Base-by-base conservation (phyloP, 2,797 vertebrate genomes). In the Capromys pilorides region DNA sequence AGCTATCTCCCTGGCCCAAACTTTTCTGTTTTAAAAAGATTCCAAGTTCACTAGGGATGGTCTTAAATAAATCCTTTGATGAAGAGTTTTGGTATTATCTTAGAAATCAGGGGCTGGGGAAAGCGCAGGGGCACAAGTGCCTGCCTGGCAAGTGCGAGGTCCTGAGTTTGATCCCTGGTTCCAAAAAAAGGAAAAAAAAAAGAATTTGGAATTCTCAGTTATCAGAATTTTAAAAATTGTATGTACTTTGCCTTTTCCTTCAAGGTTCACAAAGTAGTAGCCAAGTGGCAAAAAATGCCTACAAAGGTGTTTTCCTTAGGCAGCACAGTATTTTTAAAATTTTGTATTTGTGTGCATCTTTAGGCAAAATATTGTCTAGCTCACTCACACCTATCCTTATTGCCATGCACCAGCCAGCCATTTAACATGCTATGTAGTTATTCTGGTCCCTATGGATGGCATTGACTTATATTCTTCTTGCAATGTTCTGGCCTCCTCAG, bases 171-270 rank as follows among this genome's bases (percentile, higher is more conserved):
- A 45, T 45, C 45, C 45, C 4, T 45, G 45, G 45, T 45, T n/a
- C n/a, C n/a, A n/a, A n/a, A n/a, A n/a, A n/a, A n/a, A n/a, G n/a
- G n/a, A n/a, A n/a, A n/a, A n/a, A n/a, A n/a, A n/a, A n/a, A n/a
- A n/a, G n/a, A n/a, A n/a, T n/a, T n/a, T n/a, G n/a, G n/a, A 93
- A 85, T 93, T 95, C 96, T 73, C 45, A 67, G 6, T 95, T 26
- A 86, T 83, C n/a, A 92, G 80, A 80, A 75, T 19, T 59, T 93
- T n/a, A 81, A 90, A 36, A 93, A 73, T 54, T 82, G 45, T 31
- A 61, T 62, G 16, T 79, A 67, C 51, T 87, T 90, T 77, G 80
- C 54, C 83, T 96, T 96, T 93, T 49, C 64, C 24, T 31, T 88
- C 39, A 49, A 45, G 77, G 82, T 12, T 95, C 78, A 93, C 33